These are phyloP conservation scores for Amorpha juglandis DNA, from an alignment of 2,888 invertebrate genomes.

Conservation along the genomic window DNA sequence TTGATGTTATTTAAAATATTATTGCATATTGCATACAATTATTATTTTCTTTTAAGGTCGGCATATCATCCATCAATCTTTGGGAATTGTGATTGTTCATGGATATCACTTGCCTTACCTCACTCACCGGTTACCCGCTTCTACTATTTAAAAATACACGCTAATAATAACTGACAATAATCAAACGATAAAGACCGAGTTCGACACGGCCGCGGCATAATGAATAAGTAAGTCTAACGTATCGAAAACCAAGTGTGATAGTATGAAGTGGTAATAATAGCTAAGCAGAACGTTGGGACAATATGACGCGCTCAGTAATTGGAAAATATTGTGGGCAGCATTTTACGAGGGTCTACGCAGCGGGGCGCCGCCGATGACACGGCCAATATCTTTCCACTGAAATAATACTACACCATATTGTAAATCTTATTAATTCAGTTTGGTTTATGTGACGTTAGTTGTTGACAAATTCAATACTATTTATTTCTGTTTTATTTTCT, in stretches of 20 bases:
- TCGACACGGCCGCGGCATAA: neutral
- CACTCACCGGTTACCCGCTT: too few species aligned
- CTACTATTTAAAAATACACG: too few species aligned
- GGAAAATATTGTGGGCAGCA: conserved; percentile 51
- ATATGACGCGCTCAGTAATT: conserved; percentile 55
- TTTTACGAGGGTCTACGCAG: conserved; percentile 50
- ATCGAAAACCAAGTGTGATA: conserved; percentile 34
- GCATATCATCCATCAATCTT: neutral
- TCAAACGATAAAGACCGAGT: neutral
- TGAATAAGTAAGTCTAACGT: conserved; percentile 28
- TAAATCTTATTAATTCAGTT: conserved; percentile 25
- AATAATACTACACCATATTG: conserved; percentile 32
- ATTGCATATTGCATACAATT: too few species aligned
- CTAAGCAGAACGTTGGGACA: conserved; percentile 43
- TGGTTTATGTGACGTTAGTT: neutral
- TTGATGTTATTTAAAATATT: too few species aligned
- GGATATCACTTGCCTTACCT: too few species aligned
- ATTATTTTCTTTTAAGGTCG: too few species aligned
- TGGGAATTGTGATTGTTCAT: neutral
- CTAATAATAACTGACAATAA: too few species aligned
- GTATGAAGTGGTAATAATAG: conserved; percentile 47
- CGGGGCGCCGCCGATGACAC: conserved; percentile 39
- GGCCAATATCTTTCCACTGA: conserved; percentile 41
- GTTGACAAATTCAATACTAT: too few species aligned
- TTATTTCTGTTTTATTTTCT: too few species aligned